Percentiles rank a stretch among this genome's conserved stretches.
Conservation (phyloP, 2,888 invertebrate genomes). For the Campoplex nolae region DNA sequence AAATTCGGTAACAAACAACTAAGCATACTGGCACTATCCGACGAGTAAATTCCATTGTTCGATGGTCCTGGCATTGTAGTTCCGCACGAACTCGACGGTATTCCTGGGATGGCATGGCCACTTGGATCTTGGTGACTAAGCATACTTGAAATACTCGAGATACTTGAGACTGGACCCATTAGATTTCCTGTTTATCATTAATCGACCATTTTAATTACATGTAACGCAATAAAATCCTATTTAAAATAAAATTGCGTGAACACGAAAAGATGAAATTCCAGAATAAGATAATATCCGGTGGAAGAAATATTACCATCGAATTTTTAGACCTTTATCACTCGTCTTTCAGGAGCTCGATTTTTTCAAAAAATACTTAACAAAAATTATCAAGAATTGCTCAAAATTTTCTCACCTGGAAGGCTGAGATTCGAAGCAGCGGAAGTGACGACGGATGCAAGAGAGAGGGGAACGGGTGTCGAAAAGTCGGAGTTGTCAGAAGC, state of each 20-base stretch:
- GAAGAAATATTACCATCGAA: too few relatives aligned
- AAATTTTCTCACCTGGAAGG: constrained; percentile 74
- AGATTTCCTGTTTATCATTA: constrained; percentile 73
- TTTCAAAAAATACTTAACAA: too few relatives aligned
- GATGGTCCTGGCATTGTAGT: constrained; percentile 74
- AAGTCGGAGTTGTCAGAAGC: constrained; percentile 73
- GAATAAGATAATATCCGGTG: too few relatives aligned
- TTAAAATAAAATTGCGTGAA: too few relatives aligned
- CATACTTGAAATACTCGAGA: constrained; percentile 72
- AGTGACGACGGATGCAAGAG: constrained; percentile 74
- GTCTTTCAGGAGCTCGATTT: too few relatives aligned
- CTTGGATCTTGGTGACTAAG: constrained; percentile 73
- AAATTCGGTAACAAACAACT: constrained; percentile 77
- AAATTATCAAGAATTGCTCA: too few relatives aligned
- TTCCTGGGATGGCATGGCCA: constrained; percentile 69
- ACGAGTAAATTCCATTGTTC: constrained; percentile 77
- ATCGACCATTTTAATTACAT: neutral
- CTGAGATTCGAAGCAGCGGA: constrained; percentile 75
- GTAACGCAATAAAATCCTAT: neutral
- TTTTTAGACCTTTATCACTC: too few relatives aligned
- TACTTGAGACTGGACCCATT: constrained; percentile 73
- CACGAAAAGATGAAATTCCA: too few relatives aligned
- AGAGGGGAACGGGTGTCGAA: constrained; percentile 74
- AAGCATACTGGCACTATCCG: constrained; percentile 78
- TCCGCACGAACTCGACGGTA: constrained; percentile 72